Evolutionary conservation across 2,797 vertebrate species (phyloP).

Genomic region (Sebastiscus tertius): DNA sequence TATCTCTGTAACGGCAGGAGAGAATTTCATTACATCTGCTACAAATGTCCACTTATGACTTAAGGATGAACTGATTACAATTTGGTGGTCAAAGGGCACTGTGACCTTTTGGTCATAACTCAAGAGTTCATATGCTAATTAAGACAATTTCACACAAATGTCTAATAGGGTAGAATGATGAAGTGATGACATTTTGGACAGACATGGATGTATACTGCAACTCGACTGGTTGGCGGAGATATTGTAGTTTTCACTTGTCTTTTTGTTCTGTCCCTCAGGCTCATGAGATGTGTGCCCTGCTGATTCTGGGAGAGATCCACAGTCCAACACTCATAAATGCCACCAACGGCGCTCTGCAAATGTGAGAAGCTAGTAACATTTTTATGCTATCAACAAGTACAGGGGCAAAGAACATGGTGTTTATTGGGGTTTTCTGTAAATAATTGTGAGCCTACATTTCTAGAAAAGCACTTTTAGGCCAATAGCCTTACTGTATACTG

Average conservation of each 20-base stretch:
- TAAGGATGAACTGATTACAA: too few relatives aligned
- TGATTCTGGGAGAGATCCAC: slow-evolving; percentile 97
- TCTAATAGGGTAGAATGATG: too few relatives aligned
- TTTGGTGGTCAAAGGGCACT: too few relatives aligned
- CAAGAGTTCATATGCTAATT: too few relatives aligned
- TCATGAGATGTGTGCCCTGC: slow-evolving; percentile 98
- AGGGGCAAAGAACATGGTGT: neutral
- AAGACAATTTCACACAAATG: too few relatives aligned
- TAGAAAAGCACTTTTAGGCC: neutral
- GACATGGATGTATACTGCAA: too few relatives aligned
- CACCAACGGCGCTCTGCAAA: slow-evolving; percentile 96
- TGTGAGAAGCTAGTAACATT: slow-evolving; percentile 83
- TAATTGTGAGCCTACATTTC: neutral
- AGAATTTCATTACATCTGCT: too few relatives aligned
- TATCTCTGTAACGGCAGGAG: too few relatives aligned
- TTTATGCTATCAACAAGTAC: neutral
- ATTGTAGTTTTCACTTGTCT: neutral
- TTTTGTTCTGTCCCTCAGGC: slow-evolving; percentile 78
- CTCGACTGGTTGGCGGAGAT: too few relatives aligned
- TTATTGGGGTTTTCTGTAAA: neutral
- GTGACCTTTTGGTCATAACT: too few relatives aligned
- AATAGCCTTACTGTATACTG: neutral
- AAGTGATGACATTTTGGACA: too few relatives aligned
- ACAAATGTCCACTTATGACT: too few relatives aligned
- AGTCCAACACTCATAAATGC: slow-evolving; percentile 97